Evolutionary conservation across 2,797 vertebrate genomes (phyloP).

Genomic region (Arnoldichthys spilopterus): DNA sequence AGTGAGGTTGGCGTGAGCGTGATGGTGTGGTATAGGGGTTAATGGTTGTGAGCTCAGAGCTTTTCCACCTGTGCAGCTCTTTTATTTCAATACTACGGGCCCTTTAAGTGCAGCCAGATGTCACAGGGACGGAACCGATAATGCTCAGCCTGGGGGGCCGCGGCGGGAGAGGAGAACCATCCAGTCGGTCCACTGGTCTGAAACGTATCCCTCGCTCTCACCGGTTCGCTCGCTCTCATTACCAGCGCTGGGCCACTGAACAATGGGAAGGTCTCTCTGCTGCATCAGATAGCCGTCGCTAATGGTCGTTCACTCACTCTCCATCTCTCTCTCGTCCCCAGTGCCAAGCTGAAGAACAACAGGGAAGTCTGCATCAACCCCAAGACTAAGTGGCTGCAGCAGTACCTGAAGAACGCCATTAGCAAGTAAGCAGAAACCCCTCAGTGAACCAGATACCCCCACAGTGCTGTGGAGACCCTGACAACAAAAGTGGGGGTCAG

Average conservation of each 20-base stretch:
- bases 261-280: neutral
- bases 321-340: slow-evolving; percentile 53
- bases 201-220: slow-evolving; percentile 14
- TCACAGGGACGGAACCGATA: too few species aligned
- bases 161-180: too few species aligned
- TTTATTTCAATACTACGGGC: too few species aligned
- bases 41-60: too few species aligned
- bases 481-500: neutral
- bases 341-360: slow-evolving; percentile 87
- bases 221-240: slow-evolving; percentile 27
- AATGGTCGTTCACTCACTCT: neutral
- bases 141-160: too few species aligned
- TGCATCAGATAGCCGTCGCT: slow-evolving; percentile 2
- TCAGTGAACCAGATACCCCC: slow-evolving; percentile 44
- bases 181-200: neutral
- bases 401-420: slow-evolving; percentile 96
- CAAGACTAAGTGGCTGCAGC: slow-evolving; percentile 97
- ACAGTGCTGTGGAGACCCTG: neutral
- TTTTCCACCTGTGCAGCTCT: too few species aligned
- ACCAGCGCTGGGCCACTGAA: neutral
- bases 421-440: slow-evolving; percentile 90
- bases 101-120: too few species aligned
- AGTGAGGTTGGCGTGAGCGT: too few species aligned
- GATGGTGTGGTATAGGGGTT: too few species aligned
- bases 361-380: slow-evolving; percentile 97